Evolutionary conservation across 2,797 vertebrate genomes (phyloP), one percentile per base, ranked within the genome.

Genomic region (Allobates femoralis): DNA sequence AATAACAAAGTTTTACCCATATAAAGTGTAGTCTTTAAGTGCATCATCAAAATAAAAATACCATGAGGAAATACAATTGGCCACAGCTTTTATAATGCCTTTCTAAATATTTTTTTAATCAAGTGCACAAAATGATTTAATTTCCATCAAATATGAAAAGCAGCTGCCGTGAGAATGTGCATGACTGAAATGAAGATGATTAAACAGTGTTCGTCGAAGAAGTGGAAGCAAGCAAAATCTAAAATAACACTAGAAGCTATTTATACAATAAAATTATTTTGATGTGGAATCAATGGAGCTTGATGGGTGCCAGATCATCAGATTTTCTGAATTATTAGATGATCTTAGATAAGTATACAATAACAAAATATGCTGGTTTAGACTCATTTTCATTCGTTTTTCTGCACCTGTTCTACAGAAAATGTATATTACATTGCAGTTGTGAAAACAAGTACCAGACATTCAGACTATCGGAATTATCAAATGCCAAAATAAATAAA

Each of bases 61-160:
- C 71, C 51, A 75, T 81, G 82, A 66, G 58, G 77, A 74, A 74
- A 74, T 81, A 84, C 58, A 37, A 78, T 81, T 84, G 55, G 58
- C 78, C 78, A 76, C 34, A 81, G 81, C 81, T 79, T 88, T 85
- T 84, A 84, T 80, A 79, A 81, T 41, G 30, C 69, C 60, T 81
- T 81, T 88, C 67, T 76, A 83, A 85, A 88, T 81, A 60, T 85
- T 84, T 85, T 88, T 81, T 88, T 81, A 88, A 88, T 88, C 69
- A 85, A 85, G 74, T 66, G 67, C 78, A 81, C 67, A 85, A 88
- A 88, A 88, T 85, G 78, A 88, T 88, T 85, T 88, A 76, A 88
- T 81, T 88, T 85, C 74, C 74, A 62, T 60, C 83, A 85, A 51
- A 60, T 85, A 85, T 85, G 80, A 87, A 86, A 88, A 77, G 79